A percentile compares a stretch with the other conserved stretches of the same genome.
These are phyloP conservation scores for Cybosia mesomella DNA, from an alignment of 2,888 invertebrate genomes.

Conservation along the genomic window DNA sequence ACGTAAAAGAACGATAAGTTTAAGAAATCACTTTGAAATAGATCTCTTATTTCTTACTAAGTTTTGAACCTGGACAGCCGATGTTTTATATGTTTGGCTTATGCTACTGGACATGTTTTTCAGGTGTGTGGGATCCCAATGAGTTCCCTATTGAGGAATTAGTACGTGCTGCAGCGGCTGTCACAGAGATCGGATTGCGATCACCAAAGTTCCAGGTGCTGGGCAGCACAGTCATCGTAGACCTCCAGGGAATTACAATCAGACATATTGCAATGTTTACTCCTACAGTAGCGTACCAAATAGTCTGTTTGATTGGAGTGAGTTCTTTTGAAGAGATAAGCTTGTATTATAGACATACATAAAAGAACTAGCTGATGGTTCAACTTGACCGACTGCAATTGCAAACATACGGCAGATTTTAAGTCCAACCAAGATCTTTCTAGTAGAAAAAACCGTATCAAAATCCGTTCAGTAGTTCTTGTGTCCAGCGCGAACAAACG, in stretches of 20 bases:
- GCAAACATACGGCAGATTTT: no score
- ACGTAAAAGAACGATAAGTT: no score
- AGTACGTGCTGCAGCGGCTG: constrained; percentile 67
- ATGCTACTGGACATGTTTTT: constrained; percentile 8
- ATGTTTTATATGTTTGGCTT: background rate
- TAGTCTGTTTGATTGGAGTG: constrained; percentile 76
- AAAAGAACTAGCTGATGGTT: no score
- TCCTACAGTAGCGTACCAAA: constrained; percentile 78
- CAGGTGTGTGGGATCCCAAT: constrained; percentile 76
- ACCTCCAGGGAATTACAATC: constrained; percentile 70
- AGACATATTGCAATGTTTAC: constrained; percentile 72
- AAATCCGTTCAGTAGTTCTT: no score
- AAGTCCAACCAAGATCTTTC: no score
- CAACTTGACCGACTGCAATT: no score
- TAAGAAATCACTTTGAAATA: no score
- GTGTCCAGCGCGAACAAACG: no score
- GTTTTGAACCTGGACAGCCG: no score
- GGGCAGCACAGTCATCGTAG: constrained; percentile 71
- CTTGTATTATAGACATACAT: no score
- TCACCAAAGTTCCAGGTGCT: constrained; percentile 76
- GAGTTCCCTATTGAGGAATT: constrained; percentile 75
- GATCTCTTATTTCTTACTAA: no score
- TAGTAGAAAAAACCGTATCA: no score
- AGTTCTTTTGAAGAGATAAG: constrained; percentile 40
- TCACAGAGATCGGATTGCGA: constrained; percentile 70